Conservation (phyloP, 2,888 invertebrate species). For the Tinea trinotella region DNA sequence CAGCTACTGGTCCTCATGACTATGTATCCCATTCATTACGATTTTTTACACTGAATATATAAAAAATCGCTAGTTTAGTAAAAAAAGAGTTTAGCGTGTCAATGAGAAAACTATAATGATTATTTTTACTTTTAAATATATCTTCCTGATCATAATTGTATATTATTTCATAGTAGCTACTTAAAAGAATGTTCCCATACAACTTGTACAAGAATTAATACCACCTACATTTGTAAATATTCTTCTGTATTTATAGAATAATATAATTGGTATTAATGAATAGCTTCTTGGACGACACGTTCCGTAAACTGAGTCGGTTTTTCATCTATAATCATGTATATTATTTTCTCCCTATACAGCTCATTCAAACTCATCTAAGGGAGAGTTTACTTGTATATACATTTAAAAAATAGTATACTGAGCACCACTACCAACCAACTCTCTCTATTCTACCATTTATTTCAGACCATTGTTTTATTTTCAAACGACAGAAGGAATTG, state of each 20-base stretch:
- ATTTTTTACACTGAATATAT: too few species aligned
- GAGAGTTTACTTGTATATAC: too few species aligned
- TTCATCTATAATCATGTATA: background rate
- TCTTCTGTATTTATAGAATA: background rate
- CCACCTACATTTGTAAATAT: conserved; percentile 3
- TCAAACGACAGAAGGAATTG: too few species aligned
- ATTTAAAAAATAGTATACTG: too few species aligned
- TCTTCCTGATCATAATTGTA: conserved; percentile 3
- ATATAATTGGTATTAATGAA: background rate
- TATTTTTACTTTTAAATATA: background rate
- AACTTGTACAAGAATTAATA: background rate
- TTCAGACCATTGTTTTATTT: too few species aligned
- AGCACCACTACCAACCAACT: too few species aligned
- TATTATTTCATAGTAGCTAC: background rate
- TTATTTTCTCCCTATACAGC: too few species aligned
- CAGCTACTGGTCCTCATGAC: background rate
- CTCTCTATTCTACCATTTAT: too few species aligned
- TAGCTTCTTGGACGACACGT: background rate
- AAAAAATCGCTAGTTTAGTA: background rate
- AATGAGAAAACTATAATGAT: conserved; percentile 4
- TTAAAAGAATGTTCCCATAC: conserved; percentile 1
- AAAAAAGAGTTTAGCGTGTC: conserved; percentile 4
- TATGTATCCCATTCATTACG: conserved; percentile 8
- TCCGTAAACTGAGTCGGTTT: background rate
- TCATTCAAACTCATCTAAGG: too few species aligned